A percentile compares a stretch with the other conserved stretches of the same genome.
phyloP scores from a whole-genome alignment of 1,140 invertebrate species.

The Drosophila micromelanica region DNA sequence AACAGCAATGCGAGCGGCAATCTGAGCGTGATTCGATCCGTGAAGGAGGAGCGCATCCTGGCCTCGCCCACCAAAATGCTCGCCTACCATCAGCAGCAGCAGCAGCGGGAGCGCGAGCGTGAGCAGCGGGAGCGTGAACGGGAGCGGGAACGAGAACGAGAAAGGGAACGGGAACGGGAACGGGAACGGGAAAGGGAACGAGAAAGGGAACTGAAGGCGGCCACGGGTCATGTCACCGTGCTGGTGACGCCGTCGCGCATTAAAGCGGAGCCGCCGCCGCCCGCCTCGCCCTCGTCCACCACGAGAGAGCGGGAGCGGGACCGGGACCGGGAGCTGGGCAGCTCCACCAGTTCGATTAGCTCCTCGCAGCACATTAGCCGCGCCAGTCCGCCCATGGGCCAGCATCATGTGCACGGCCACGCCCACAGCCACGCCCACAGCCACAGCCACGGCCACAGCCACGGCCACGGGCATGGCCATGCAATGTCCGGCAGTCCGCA shows the following conservation, averaged over 20 bases:
- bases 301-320: slow-evolving; percentile 41
- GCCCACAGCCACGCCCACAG: slow-evolving; percentile 57
- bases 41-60: slow-evolving; percentile 79
- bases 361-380: slow-evolving; percentile 51
- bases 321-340: slow-evolving; percentile 37
- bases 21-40: slow-evolving; percentile 81
- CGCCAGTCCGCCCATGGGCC: slow-evolving; percentile 53
- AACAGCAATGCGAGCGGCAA: slow-evolving; percentile 37
- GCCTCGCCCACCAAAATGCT: slow-evolving; percentile 80
- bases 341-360: slow-evolving; percentile 13
- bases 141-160: slow-evolving; percentile 43
- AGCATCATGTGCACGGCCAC: slow-evolving; percentile 34
- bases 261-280: slow-evolving; percentile 78
- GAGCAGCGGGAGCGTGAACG: slow-evolving; percentile 55
- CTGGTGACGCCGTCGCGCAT: slow-evolving; percentile 83
- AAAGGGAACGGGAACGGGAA: slow-evolving; percentile 60
- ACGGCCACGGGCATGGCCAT: slow-evolving; percentile 27
- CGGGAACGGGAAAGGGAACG: slow-evolving; percentile 53
- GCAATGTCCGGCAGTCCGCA: slow-evolving; percentile 19
- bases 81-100: slow-evolving; percentile 71
- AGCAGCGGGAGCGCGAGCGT: slow-evolving; percentile 21
- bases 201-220: slow-evolving; percentile 70
- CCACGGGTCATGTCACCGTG: slow-evolving; percentile 84
- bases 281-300: slow-evolving; percentile 73
- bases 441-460: slow-evolving; percentile 45